Base-by-base conservation (phyloP, 2,888 invertebrate species). In the Schizotus pectinicornis region DNA sequence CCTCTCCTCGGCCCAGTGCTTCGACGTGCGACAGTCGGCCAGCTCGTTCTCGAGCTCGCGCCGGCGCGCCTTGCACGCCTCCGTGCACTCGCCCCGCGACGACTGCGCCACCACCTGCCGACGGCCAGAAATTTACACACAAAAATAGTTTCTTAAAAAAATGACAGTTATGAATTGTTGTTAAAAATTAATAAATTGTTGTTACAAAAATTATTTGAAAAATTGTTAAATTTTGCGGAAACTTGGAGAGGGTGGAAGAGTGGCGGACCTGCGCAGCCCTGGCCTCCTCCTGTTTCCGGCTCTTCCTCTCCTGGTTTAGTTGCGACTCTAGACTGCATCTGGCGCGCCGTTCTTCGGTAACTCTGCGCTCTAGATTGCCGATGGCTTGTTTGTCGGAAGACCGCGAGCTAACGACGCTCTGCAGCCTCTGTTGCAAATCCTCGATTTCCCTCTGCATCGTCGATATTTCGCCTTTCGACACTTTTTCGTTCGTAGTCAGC, bases 371-470 rank as follows among this genome's bases (percentile, higher is more conserved):
- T 72, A 89, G 85, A 66, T 78, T 84, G 73, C 86, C 83, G 67
- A 95, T 82, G 67, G 88, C 86, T 72, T 91, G 89, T 79, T 90
- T 89, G 76, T 94, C 96, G 66, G 88, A 81, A 74, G 91, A 89
- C 48, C 92, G 87, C 64, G 87, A 86, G 63, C 86, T 86, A 56
- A 85, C 85, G 65, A 91, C 80, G 74, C 89, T 88, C 76, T 93
- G 90, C 74, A 95, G 79, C 77, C 90, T 88, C 74, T 88, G 89
- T 77, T 95, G 95, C 69, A 95, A 82, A 75, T 91, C 90, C 71
- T 95, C 94, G 77, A 94, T 90, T 75, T 94, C 93, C 75, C 91
- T 89, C 80, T 92, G 91, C 76, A 94, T 85, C 72, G 89, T 88
- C 55, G 84, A 82, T 72, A 92, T 83, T 79, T 95, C 93, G 68